Evolutionary conservation across 2,113 vertebrate genomes (phyloP), one percentile per base, ranked within the genome.

Genomic region (Hippocampus barbouri): DNA sequence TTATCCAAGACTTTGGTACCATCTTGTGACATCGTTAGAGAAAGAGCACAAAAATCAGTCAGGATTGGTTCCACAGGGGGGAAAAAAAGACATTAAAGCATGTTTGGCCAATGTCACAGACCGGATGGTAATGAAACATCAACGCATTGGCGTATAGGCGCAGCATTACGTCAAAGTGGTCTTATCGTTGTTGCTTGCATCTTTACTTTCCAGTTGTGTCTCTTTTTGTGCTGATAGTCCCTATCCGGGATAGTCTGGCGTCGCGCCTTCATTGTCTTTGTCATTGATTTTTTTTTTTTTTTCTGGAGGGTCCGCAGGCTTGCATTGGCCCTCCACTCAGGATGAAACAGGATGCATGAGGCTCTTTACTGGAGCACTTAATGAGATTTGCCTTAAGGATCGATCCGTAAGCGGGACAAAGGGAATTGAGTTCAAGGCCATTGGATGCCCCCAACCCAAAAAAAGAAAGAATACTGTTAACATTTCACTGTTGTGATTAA

Each of bases 361-460:
- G 74, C 79, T 82, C 73, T 79, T 68, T 70, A 87, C 68, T 64
- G 66, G 65, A 85, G 79, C 78, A 82, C 76, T 85, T 89, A 84
- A 86, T 84, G 78, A 83, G 85, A 84, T 85, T 86, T 88, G 74
- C 78, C 66, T 79, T 74, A 62, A 68, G 74, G 68, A 88, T 85
- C 63, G 79, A 88, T 85, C 66, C 30, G 65, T 77, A 18, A 62
- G 69, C 79, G 79, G 79, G 62, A 81, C 83, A 79, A 69, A 78
- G 62, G 77, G 76, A 69, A 79, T 70, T 59, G 30, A 63, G 75
- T 62, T 77, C 76, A 63, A 79, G 70, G 67, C 82, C 70, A 61
- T 79, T n/a, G 40, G 70, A 68, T 41, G 57, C 59, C n/a, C 27
- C 6, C 59, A 20, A 15, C 6, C 6, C 2, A 18, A 83, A 78